Evolutionary conservation across 2,888 invertebrate species (phyloP), one percentile per base, ranked within the genome.

Genomic region (Temnothorax rugatulus): DNA sequence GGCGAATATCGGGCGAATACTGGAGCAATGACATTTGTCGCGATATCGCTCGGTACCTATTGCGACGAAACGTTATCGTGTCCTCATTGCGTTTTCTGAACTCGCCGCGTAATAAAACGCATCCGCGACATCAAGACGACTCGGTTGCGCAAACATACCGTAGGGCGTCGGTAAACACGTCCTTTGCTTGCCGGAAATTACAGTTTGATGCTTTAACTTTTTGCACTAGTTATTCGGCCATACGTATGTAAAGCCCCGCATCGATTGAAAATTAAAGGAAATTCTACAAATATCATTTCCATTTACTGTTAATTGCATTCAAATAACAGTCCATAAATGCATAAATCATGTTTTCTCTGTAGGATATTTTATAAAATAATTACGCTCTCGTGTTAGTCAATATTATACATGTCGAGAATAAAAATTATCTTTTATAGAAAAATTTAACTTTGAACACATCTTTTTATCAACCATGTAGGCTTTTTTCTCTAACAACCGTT

Each of bases 121-220:
- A 81, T 81, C 79, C 59, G 79, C 79, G 79, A 81, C 79, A 59
- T 81, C 79, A 81, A 81, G 79, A 81, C 71, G 79, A 81, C 59
- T 71, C 59, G 71, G 59, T 47, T 79, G 47, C 71, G 25, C 71
- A 81, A 81, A 71, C 71, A 71, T 25, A 71, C 57, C 79, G 79
- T 69, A 38, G 68, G 15, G 29, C 77, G 69, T 77, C 47, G 47
- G 79, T 59, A 81, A 81, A 81, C 79, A 81, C 71, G 47, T 71
- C 71, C 71, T 50, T 25, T 38, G 71, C 29, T 68, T 29, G n/a
- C 54, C 68, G 77, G 59, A 81, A 81, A 81, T 81, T 71, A 71
- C 79, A 81, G 71, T 81, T 81, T 81, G 59, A 79, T 71, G 71
- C 59, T 79, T 59, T 1, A 71, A 71, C 59, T 71, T 81, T 81